These are phyloP conservation scores for Heteromyza rotundicornis DNA, from an alignment of 2,888 invertebrate species.

Conservation along the genomic window DNA sequence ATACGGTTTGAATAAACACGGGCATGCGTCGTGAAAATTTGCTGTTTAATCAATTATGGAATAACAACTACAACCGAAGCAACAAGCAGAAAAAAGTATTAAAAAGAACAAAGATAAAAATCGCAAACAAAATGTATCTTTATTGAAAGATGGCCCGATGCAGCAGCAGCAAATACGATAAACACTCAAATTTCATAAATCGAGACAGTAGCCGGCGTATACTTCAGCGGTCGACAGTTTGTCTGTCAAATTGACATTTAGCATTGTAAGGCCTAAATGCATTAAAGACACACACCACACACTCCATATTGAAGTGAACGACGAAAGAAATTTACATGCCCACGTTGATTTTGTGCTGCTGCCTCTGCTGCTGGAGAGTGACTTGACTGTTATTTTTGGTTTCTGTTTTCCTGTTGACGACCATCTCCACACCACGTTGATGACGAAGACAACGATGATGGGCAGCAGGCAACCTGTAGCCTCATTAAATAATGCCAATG, in stretches of 20 bases:
- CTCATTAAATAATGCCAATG: constrained; percentile 59
- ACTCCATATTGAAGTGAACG: too few relatives aligned
- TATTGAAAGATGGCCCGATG: constrained; percentile 50
- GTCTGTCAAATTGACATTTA: constrained; percentile 51
- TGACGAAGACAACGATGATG: too few relatives aligned
- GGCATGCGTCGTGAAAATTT: constrained; percentile 52
- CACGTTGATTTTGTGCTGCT: neutral
- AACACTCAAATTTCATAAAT: neutral
- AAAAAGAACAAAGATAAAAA: constrained; percentile 48
- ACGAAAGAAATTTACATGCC: neutral
- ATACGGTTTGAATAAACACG: neutral
- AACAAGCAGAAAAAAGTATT: too few relatives aligned
- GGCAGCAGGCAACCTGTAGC: constrained; percentile 44
- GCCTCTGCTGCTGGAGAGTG: neutral
- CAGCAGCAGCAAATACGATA: constrained; percentile 36
- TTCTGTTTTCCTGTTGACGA: too few relatives aligned
- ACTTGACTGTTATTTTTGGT: too few relatives aligned
- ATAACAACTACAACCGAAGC: neutral
- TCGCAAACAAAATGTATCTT: constrained; percentile 52
- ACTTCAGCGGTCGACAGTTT: constrained; percentile 52
- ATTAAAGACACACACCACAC: constrained; percentile 24
- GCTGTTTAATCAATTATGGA: constrained; percentile 51
- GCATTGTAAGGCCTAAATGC: constrained; percentile 6
- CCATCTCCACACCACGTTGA: too few relatives aligned
- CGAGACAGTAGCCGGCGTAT: constrained; percentile 47